Base-by-base conservation (phyloP, 2,113 vertebrate genomes). In the Cheirogaleus medius region DNA sequence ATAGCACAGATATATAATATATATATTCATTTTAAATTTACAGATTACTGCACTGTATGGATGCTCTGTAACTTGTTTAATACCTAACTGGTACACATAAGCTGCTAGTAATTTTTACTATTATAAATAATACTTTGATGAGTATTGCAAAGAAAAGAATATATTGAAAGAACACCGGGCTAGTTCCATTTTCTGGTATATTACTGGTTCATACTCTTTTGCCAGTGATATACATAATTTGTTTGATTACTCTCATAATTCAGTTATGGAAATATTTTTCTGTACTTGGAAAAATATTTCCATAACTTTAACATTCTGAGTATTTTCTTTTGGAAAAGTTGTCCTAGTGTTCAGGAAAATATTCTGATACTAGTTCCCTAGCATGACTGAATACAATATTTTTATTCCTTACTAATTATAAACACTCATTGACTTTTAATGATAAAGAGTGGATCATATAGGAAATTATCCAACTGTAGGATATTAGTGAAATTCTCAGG, bases 401-500 rank as follows among this genome's bases (percentile, higher is more conserved):
- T 74, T 89, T 54, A 73, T 82, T 73, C 27, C 54, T 64, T 32
- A 64, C 8, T 10, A 82, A 27, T 64, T 73, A 54, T 73, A 42
- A 82, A 34, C 42, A 73, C 18, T 71, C 29, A 77, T 60, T 34
- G 49, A 52, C 44, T 73, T 93, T 58, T 87, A 32, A 71, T 87
- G 63, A 39, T 47, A 94, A 94, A 42, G 2, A 81, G 81, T 87
- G 13, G 39, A 49, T 94, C 39, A 32, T 69, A 47, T 80, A 69
- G 37, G 66, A 80, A 80, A 80, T 80, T 71, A 63, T 17, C 15
- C 34, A 63, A 73, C 27, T 39, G 63, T 91, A 86, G 29, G 78
- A 60, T 69, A 71, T 71, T 78, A 91, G n/a, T 91, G n/a, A 91
- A 80, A 91, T 91, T 91, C 34, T 91, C 73, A 78, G 80, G 90